Evolutionary conservation across 1,140 invertebrate species (phyloP), one percentile per base, ranked within the genome.

Genomic region (Eciton burchellii): DNA sequence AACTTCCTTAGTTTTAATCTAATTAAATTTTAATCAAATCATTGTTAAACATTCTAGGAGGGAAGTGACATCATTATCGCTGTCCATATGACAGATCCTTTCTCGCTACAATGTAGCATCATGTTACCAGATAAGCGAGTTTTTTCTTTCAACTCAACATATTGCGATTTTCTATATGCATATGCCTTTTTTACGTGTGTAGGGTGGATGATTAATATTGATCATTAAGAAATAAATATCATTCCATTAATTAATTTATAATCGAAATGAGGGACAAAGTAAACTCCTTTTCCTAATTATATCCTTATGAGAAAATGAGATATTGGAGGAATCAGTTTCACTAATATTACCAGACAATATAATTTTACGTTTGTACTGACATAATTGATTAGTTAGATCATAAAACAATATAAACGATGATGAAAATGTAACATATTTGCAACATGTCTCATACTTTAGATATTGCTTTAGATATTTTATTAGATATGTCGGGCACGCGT

Each of bases 221-320:
- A 70, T 79, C 26, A 47, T 45, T 79, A 49, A 70, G 63, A 79
- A 49, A 76, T 21, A 79, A 56, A 70, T 35, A 70, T 79, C 66
- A 62, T 70, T 43, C 9, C n/a, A 26, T 56, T 79, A 79, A 79
- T 79, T 70, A 70, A 79, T 70, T 79, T 68, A 63, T 35, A 49
- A 41, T 8, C 24, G 12, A 68, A 70, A 63, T 21, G 63, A 68
- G 74, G 3, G 74, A 56, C 74, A 68, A 70, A 68, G 68, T 56
- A 68, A 79, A 76, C 57, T 62, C 68, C 74, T 68, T 79, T 68
- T 21, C 63, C 74, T 79, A 68, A 68, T 79, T 79, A 79, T 35
- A 45, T 26, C 63, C 35, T 43, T 79, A 56, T 43, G 52, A 79
- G 74, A 49, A 79, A 77, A 79, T 63, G 56, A 79, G 49, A 68